A percentile compares a stretch with the other conserved stretches of the same genome.
Conservation (phyloP, 2,888 invertebrate species). For the Drosophila falleni region DNA sequence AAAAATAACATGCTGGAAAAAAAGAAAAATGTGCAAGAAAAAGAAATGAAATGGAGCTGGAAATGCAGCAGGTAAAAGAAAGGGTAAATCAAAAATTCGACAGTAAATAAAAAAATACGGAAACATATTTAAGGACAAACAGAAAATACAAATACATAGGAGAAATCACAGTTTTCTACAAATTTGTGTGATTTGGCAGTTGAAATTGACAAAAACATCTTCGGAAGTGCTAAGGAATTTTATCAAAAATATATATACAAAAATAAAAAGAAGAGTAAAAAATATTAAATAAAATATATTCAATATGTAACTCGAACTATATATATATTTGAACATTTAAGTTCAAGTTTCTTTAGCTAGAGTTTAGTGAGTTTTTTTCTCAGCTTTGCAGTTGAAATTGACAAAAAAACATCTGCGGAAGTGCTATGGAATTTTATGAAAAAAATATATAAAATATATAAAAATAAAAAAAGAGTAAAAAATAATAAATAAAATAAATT, state of each 20-base stretch:
- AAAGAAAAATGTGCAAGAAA: neutral
- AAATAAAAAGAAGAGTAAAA: neutral
- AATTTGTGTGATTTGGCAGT: neutral
- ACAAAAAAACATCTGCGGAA: neutral
- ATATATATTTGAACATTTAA: too few relatives aligned
- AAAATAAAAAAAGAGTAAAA: neutral
- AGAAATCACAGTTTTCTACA: neutral
- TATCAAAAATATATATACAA: neutral
- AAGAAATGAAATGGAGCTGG: neutral
- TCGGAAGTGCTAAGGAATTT: neutral
- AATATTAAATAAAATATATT: neutral
- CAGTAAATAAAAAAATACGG: neutral
- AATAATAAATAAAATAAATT: neutral
- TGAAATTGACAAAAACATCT: neutral
- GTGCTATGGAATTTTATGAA: neutral
- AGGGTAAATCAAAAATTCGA: neutral
- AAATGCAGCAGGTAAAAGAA: neutral
- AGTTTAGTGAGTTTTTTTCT: slow-evolving; percentile 8
- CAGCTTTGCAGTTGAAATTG: slow-evolving; percentile 17
- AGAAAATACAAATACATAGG: slow-evolving; percentile 33
- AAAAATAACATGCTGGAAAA: neutral
- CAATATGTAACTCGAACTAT: neutral
- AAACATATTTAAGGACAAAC: slow-evolving; percentile 32
- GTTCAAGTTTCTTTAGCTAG: neutral
- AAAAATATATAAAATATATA: neutral